Conservation (phyloP, 2,797 vertebrate genomes). For the Ctenochaetus hawaiiensis region DNA sequence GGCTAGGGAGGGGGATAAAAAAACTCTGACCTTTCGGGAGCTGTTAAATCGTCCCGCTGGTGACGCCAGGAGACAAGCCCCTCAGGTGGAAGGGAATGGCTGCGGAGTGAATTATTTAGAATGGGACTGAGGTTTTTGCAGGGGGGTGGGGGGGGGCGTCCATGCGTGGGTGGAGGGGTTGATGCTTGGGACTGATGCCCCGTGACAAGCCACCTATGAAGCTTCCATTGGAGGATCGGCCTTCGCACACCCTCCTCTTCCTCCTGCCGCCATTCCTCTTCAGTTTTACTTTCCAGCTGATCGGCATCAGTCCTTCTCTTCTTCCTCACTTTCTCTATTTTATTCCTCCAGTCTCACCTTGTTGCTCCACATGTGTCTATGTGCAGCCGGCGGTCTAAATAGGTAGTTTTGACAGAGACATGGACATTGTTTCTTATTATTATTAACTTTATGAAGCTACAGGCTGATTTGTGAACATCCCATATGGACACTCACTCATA, state of each 20-base stretch:
- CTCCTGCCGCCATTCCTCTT: constrained; percentile 56
- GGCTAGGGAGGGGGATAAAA: constrained; percentile 44
- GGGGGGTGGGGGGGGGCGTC: background rate
- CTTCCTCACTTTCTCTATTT: constrained; percentile 33
- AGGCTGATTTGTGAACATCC: background rate
- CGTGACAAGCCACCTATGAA: constrained; percentile 79
- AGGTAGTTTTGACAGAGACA: constrained; percentile 59
- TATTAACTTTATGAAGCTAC: too few species aligned
- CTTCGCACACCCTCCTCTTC: constrained; percentile 28
- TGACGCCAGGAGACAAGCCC: constrained; percentile 90
- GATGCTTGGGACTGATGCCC: constrained; percentile 79
- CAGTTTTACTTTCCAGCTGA: constrained; percentile 53
- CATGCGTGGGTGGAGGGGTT: constrained; percentile 60
- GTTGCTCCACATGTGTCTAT: constrained; percentile 66
- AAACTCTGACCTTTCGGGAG: constrained; percentile 87
- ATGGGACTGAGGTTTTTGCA: constrained; percentile 74
- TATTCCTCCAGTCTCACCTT: constrained; percentile 43
- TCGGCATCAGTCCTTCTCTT: constrained; percentile 25
- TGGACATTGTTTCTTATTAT: constrained; percentile 43
- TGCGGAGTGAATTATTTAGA: constrained; percentile 89
- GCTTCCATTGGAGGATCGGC: constrained; percentile 63
- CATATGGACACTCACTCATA: constrained; percentile 19
- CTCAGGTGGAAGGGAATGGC: constrained; percentile 90
- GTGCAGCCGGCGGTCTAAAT: constrained; percentile 34
- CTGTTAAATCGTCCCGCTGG: constrained; percentile 88